Percentiles rank a stretch among this genome's conserved stretches.
These are phyloP conservation scores for Neosalanx taihuensis DNA, from an alignment of 2,797 vertebrate species.

Conservation along the genomic window DNA sequence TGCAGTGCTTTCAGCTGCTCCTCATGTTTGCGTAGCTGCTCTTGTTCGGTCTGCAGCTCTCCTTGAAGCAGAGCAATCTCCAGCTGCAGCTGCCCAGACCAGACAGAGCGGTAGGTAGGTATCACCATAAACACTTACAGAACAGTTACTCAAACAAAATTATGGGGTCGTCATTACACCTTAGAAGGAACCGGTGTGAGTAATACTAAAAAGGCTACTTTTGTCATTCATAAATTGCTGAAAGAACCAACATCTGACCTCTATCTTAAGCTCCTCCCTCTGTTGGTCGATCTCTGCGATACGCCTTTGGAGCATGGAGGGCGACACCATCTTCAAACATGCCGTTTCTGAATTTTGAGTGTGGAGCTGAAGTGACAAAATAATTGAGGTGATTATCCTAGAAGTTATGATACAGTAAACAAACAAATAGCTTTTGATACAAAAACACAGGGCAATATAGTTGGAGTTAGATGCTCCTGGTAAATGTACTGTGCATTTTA, in stretches of 20 bases:
- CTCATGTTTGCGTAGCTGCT: constrained; percentile 67
- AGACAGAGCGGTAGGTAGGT: constrained; percentile 15
- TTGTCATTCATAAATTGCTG: neutral
- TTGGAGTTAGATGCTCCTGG: too few relatives aligned
- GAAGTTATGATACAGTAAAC: too few relatives aligned
- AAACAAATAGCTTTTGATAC: neutral
- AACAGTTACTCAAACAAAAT: too few relatives aligned
- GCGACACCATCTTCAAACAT: constrained; percentile 47
- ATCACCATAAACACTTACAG: neutral
- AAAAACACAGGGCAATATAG: neutral
- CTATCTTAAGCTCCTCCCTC: constrained; percentile 84
- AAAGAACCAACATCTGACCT: constrained; percentile 67
- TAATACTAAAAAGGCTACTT: neutral
- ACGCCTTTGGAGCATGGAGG: constrained; percentile 72
- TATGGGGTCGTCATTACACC: too few relatives aligned
- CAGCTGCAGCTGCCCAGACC: constrained; percentile 79
- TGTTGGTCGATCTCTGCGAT: constrained; percentile 85
- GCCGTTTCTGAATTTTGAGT: constrained; percentile 43
- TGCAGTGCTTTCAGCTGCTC: constrained; percentile 72
- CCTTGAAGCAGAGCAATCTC: constrained; percentile 84
- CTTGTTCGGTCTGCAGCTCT: constrained; percentile 80
- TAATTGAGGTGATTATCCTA: constrained; percentile 3
- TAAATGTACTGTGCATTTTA: too few relatives aligned
- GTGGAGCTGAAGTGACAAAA: constrained; percentile 47
- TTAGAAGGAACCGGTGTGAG: too few relatives aligned